Evolutionary conservation across 2,888 invertebrate genomes (phyloP).

Genomic region (Aporophyla nigra): DNA sequence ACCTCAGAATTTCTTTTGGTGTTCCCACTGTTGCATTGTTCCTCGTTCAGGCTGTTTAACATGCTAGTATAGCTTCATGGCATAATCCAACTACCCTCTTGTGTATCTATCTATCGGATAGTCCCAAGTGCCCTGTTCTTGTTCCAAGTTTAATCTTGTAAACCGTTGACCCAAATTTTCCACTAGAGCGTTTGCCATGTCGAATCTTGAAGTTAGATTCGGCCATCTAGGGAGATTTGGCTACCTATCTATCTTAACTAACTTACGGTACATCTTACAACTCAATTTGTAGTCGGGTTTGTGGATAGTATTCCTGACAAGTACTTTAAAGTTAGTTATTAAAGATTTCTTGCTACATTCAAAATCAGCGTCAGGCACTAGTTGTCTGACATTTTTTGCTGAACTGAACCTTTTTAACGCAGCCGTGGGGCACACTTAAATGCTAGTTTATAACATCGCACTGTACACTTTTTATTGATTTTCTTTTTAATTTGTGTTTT

Average conservation of each 20-base stretch:
- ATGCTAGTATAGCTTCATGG: conserved; percentile 2
- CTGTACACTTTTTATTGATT: no score
- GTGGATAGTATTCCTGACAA: background rate
- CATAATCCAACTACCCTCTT: conserved; percentile 15
- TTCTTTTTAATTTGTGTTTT: no score
- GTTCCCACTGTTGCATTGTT: background rate
- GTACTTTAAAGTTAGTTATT: background rate
- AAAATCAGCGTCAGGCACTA: no score
- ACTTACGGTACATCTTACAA: conserved; percentile 23
- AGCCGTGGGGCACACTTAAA: no score
- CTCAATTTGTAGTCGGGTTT: conserved; percentile 13
- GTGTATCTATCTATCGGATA: background rate
- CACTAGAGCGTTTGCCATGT: conserved; percentile 21
- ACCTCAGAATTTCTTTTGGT: background rate
- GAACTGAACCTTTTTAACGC: no score
- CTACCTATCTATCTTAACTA: conserved; percentile 17
- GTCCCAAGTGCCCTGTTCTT: conserved; percentile 42
- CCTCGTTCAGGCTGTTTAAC: background rate
- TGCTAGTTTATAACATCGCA: no score
- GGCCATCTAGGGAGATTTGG: conserved; percentile 9
- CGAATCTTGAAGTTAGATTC: conserved; percentile 47
- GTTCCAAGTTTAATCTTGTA: conserved; percentile 53
- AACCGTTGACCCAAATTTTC: conserved; percentile 51
- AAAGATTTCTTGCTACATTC: background rate
- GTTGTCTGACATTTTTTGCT: no score